These are phyloP conservation scores for Zalophus californianus DNA, from an alignment of 2,797 vertebrate genomes.

Conservation along the genomic window DNA sequence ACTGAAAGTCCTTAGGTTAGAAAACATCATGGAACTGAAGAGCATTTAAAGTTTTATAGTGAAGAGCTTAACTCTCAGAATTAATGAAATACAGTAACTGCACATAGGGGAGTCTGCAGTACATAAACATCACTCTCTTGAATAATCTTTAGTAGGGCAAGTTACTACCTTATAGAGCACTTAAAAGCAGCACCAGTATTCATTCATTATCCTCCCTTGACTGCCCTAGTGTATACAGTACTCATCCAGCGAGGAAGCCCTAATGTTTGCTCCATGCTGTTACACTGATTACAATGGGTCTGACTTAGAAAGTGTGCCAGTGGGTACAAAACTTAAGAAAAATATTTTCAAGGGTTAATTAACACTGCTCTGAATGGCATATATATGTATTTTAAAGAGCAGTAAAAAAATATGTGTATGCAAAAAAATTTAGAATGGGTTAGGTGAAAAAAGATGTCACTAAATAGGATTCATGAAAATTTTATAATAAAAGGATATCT, in stretches of 20 bases:
- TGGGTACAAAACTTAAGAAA: slow-evolving; percentile 68
- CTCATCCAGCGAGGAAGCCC: slow-evolving; percentile 71
- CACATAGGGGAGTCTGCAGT: slow-evolving; percentile 73
- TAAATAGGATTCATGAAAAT: slow-evolving; percentile 26
- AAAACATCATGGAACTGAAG: slow-evolving; percentile 68
- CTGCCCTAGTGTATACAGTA: slow-evolving; percentile 73
- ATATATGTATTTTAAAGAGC: background rate
- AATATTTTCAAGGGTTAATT: slow-evolving; percentile 80
- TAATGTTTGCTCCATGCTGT: slow-evolving; percentile 82
- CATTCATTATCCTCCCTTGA: slow-evolving; percentile 78
- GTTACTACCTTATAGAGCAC: slow-evolving; percentile 71
- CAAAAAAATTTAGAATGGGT: slow-evolving; percentile 50
- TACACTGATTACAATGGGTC: slow-evolving; percentile 80
- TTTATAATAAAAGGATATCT: slow-evolving; percentile 42
- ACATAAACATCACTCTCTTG: slow-evolving; percentile 80
- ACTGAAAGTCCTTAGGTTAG: slow-evolving; percentile 69
- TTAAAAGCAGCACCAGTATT: slow-evolving; percentile 77
- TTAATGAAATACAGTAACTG: slow-evolving; percentile 83
- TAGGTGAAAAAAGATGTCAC: slow-evolving; percentile 32
- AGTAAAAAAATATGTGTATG: slow-evolving; percentile 54
- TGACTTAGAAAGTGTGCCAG: slow-evolving; percentile 74
- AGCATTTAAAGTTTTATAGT: slow-evolving; percentile 81
- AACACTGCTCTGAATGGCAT: slow-evolving; percentile 41
- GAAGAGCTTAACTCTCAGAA: slow-evolving; percentile 79
- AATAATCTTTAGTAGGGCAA: slow-evolving; percentile 83